phyloP scores from a whole-genome alignment of 37 sponge, comb jelly and placozoan species.

The Crambe crambe region DNA sequence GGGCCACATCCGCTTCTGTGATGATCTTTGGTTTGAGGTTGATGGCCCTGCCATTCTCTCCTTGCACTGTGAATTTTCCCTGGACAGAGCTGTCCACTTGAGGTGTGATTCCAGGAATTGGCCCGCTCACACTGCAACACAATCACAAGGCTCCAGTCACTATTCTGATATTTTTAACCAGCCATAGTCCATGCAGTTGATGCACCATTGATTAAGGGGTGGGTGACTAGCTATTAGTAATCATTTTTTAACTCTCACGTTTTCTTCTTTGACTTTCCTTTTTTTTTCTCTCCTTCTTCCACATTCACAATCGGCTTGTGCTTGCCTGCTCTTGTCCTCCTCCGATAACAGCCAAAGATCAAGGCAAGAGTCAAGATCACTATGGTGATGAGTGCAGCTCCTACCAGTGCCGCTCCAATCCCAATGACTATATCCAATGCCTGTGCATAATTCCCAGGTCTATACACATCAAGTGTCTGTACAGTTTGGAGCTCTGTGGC shows the following conservation, averaged over 20 bases:
- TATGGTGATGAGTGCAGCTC: not conserved
- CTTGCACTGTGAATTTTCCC: constrained; percentile 50
- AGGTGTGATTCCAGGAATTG: constrained; percentile 38
- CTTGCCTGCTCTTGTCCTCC: not conserved
- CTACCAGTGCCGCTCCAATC: constrained; percentile 3
- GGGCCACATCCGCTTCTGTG: constrained; percentile 43
- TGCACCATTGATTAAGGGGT: no score
- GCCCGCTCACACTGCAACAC: constrained; percentile 53
- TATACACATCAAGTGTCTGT: not conserved
- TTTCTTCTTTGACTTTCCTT: not conserved
- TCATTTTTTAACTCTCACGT: not conserved
- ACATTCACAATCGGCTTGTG: constrained; percentile 11
- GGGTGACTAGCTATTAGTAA: no score
- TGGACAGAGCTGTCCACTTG: constrained; percentile 24
- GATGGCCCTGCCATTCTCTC: constrained; percentile 17
- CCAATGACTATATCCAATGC: not conserved
- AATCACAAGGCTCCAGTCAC: no score
- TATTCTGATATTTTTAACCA: no score
- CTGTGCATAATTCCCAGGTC: not conserved
- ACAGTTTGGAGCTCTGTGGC: not conserved
- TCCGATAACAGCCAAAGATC: not conserved
- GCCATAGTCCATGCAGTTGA: no score
- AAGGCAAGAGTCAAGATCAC: not conserved
- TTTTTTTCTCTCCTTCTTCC: not conserved
- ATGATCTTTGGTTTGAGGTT: constrained; percentile 42